Conservation (phyloP, 53 echinoderm and acorn worm species). For the Crossaster papposus region DNA sequence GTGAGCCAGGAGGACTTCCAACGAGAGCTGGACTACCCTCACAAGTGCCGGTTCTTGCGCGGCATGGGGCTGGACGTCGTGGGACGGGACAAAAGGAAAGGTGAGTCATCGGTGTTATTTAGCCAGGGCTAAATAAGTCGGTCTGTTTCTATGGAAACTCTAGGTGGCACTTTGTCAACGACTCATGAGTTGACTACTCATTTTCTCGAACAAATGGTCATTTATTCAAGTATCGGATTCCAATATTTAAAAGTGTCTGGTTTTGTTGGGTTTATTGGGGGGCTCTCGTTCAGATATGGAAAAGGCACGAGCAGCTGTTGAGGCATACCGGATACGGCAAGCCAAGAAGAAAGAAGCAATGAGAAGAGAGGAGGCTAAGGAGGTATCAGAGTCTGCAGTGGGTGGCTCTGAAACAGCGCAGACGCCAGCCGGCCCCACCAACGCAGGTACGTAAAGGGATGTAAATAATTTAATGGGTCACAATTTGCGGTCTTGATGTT, state of each 20-base stretch:
- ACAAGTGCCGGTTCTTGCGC: slow-evolving; percentile 88
- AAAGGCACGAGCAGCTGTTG: slow-evolving; percentile 55
- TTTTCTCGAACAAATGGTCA: background rate
- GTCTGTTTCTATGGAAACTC: too few relatives aligned
- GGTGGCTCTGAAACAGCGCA: slow-evolving; percentile 32
- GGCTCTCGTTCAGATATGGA: slow-evolving; percentile 52
- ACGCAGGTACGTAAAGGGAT: slow-evolving; percentile 30
- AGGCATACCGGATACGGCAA: slow-evolving; percentile 31
- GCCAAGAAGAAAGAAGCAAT: slow-evolving; percentile 57
- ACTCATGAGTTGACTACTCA: too few relatives aligned
- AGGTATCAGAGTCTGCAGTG: slow-evolving; percentile 38
- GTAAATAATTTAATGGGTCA: background rate
- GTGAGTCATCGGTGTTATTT: slow-evolving; percentile 62
- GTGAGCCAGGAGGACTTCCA: slow-evolving; percentile 90
- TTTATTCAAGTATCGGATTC: too few relatives aligned
- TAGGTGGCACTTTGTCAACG: too few relatives aligned
- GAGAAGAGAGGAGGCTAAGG: slow-evolving; percentile 63
- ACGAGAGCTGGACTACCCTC: slow-evolving; percentile 87
- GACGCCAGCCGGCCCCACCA: slow-evolving; percentile 36
- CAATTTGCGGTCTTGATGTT: too few relatives aligned
- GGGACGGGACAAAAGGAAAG: slow-evolving; percentile 80
- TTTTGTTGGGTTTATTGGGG: too few relatives aligned
- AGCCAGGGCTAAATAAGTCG: too few relatives aligned
- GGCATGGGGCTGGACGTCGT: slow-evolving; percentile 79
- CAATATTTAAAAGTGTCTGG: too few relatives aligned